Base-by-base conservation (phyloP, 2,797 vertebrate genomes). In the Melopsittacus undulatus region DNA sequence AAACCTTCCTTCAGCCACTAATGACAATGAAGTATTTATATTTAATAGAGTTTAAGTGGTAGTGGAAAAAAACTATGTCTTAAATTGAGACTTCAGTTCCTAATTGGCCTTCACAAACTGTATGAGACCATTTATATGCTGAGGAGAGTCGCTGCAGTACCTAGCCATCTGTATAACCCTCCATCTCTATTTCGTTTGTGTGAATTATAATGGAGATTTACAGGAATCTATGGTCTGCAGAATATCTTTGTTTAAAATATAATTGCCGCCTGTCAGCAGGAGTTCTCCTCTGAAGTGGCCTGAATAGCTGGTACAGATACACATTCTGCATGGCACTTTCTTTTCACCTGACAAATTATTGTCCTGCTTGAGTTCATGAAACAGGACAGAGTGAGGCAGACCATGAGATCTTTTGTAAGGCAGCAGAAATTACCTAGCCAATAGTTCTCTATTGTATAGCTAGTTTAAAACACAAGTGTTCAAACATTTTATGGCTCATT, bases 11-110 rank as follows among this genome's bases (percentile, higher is more conserved):
- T 89, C 66, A 79, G 51, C 76, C 70, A 36, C 48, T 95, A 86
- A 95, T 89, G 68, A 96, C 91, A 95, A 94, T 54, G 26, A 96
- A 94, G 54, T 83, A 95, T 92, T 92, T 95, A 81, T 95, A 91
- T 90, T 97, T 90, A 95, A 93, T 89, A 88, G 45, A 87, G 46
- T 94, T 88, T 95, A 94, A 95, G 78, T 83, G n/a, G 34, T 80
- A 94, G 76, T 54, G 27, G 68, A 91, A 80, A 95, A 94, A 96
- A 94, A 40, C 34, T 93, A 29, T 46, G 12, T 24, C 78, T 89
- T 95, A 95, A 93, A 84, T 81, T 73, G 70, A 83, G 59, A 83
- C 42, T 87, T 81, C 54, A 91, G 16, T 54, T 95, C 90, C 70
- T 91, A 97, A 91, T 74, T 92, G 36, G 64, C 36, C 54, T 27